Base-by-base conservation (phyloP, 1,140 invertebrate species). In the Pseudomyrmex cubaensis region DNA sequence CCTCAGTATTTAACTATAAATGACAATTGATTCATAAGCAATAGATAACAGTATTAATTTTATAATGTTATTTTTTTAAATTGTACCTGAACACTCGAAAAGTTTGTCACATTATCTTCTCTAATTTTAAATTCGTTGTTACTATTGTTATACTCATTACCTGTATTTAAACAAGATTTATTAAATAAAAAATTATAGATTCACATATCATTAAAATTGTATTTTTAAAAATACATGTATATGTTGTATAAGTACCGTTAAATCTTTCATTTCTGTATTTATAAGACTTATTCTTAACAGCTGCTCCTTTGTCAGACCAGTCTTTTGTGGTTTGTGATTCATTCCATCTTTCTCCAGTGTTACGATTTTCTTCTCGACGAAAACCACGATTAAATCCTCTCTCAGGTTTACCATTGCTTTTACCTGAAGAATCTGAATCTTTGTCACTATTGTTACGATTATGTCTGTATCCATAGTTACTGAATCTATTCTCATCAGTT, bases 391-490 rank as follows among this genome's bases (percentile, higher is more conserved):
- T 82, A 69, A 63, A 67, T 59, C 56, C 67, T 84, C 82, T 87
- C 12, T 85, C 87, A 2, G 87, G 84, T 85, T 64, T 87, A 25
- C 70, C 59, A 35, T 84, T 87, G 20, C 73, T 75, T 82, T 69
- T 89, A 10, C 74, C 90, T 0, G 90, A 91, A 44, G 86, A 90
- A 85, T 92, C 89, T 0, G 91, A 93, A 82, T 92, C 90, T 73
- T 89, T 93, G 17, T 93, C 92, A 5, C 89, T 93, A 75, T 80
- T 78, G 20, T 63, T 59, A 44, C 76, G 63, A 67, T 73, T 88
- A 20, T 61, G 54, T 82, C 64, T 82, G 4, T 56, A 35, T 59
- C 67, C 86, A 66, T 82, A 75, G n/a, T 76, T 69, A 15, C 22
- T 63, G 3, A 56, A 73, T 85, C 13, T 84, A 56, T 85, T 87